Base-by-base conservation (phyloP, 2,888 invertebrate genomes). In the Acanthococcus lagerstroemiae region DNA sequence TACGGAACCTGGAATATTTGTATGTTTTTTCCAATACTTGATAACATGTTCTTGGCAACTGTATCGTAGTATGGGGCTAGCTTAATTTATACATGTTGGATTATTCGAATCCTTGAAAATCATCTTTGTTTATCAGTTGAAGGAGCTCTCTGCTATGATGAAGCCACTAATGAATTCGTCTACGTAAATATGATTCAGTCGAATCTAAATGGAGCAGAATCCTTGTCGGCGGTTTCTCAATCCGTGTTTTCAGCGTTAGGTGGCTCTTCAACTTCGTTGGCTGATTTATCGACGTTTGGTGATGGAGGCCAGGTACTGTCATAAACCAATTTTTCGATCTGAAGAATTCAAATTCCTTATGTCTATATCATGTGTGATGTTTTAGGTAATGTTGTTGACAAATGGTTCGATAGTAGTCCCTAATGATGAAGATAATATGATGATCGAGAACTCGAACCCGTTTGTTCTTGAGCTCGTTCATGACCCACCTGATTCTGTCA, bases 171-270 rank as follows among this genome's bases (percentile, higher is more conserved):
- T 17, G 61, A 61, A 37, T 22, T 61, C 4, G 30, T 61, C 1
- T 61, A 52, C 22, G 61, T 61, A n/a, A 61, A 61, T 26, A 61
- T 61, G 61, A 52, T 61, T 22, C 52, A 46, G 15, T 30, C 50
- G 7, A 26, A 30, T 6, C 5, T 61, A 3, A n/a, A n/a, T 21
- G 22, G n/a, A 5, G 7, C 61, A 15, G 61, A 61, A 24, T 46
- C 58, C 2, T 44, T 58, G 1, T 7, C 30, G 12, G 37, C 19
- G 7, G 21, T n/a, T 2, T 22, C 52, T 52, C 46, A 50, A 30
- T 52, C 54, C 3, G 24, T 50, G 21, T 54, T 52, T 30, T 52
- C 52, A 7, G 9, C 61, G 1, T 30, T 50, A 5, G 25, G 37
- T 7, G 22, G 19, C 3, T 3, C 52, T 19, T 17, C 27, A 12